Evolutionary conservation across 2,888 invertebrate species (phyloP), one percentile per base, ranked within the genome.

Genomic region (Nephrotoma guestfalica): DNA sequence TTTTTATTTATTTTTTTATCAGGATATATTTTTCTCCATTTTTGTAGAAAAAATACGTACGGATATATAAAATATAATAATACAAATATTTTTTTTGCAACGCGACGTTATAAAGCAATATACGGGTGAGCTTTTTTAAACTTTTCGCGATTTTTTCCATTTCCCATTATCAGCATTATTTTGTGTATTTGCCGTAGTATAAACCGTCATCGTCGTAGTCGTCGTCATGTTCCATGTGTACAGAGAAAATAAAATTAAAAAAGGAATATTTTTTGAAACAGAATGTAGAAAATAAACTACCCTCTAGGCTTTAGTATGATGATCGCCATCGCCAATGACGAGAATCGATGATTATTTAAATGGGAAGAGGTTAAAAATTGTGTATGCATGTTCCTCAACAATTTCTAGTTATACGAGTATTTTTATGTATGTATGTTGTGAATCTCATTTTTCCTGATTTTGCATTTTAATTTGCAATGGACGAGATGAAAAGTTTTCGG

Each of bases 61-160:
- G 85, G 85, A 85, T 85, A 85, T 85, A 85, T 85, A 85, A 84
- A 85, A 85, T 85, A 85, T 43, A 85, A 85, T 85, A 85, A 84
- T 84, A 84, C 84, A 84, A 84, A 84, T 15, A 71, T 71, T 71
- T 84, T 83, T 41, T 85, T 85, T 43, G 43, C 85, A 85, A 43
- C 43, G 85, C 85, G 85, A 85, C 85, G 85, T 85, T 43, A 43
- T 18, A 43, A 18, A 43, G 43, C 85, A 43, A 85, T 85, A 85
- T 85, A 85, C 85, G 85, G 85, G 85, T 42, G 42, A 43, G 45
- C 41, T 41, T 41, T 15, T 85, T 30, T 43, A 84, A 84, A 41
- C 1, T 84, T 84, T 42, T 84, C 42, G 41, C 42, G 41, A 84
- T 3, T 42, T 84, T 84, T 83, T 83, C 41, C 41, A 84, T 84